phyloP scores from a whole-genome alignment of 2,113 vertebrate genomes.

The Tychaedon coryphoeus region DNA sequence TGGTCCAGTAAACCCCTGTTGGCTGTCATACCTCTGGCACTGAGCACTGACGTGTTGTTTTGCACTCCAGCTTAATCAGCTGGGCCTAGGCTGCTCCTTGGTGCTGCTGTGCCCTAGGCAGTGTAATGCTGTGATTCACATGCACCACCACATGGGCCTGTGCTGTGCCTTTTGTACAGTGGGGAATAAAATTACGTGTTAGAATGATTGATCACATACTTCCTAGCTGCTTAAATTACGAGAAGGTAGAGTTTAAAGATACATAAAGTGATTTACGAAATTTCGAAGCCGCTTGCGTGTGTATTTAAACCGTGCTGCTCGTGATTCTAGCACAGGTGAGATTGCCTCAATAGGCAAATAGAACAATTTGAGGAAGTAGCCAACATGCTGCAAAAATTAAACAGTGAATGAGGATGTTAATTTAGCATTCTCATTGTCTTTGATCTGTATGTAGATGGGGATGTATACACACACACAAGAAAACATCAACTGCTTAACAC shows the following conservation, averaged over 20 bases:
- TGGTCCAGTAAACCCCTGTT: constrained; percentile 68
- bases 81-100: constrained; percentile 40
- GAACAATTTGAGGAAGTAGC: background rate
- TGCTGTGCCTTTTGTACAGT: background rate
- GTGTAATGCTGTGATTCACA: constrained; percentile 59
- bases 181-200: constrained; percentile 25
- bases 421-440: background rate
- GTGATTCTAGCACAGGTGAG: constrained; percentile 2
- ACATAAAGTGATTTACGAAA: constrained; percentile 24
- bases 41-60: constrained; percentile 54
- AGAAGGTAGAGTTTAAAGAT: constrained; percentile 1
- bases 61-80: constrained; percentile 71
- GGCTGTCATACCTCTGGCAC: constrained; percentile 63
- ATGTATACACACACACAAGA: too few relatives aligned
- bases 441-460: background rate
- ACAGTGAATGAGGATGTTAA: background rate
- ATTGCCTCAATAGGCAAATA: background rate
- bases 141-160: background rate
- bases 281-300: background rate
- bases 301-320: constrained; percentile 2
- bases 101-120: constrained; percentile 6
- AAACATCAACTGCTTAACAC: background rate
- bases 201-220: constrained; percentile 32
- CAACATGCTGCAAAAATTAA: background rate
- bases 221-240: constrained; percentile 37